These are phyloP conservation scores for Mareca penelope DNA, from an alignment of 2,797 vertebrate species.

Conservation along the genomic window DNA sequence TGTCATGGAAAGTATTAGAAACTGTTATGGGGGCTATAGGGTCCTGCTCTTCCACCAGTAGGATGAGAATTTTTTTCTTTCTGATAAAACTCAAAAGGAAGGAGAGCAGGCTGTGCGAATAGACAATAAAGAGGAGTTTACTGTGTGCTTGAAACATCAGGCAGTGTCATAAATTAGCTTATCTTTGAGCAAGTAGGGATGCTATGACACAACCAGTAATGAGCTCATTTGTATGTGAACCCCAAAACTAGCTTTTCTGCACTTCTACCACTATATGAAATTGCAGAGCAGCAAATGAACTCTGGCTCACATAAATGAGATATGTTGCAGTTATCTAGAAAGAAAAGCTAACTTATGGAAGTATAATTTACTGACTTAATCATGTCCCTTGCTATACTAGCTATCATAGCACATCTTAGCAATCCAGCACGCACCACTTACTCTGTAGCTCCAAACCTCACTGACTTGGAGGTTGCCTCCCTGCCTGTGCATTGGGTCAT, in stretches of 20 bases:
- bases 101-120: background rate
- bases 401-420: background rate
- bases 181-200: background rate
- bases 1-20: background rate
- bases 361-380: background rate
- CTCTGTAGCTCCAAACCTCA: background rate
- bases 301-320: background rate
- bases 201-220: background rate
- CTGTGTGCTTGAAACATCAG: background rate
- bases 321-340: background rate
- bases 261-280: background rate
- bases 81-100: background rate
- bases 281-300: background rate
- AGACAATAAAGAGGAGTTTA: background rate
- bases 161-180: background rate
- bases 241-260: background rate
- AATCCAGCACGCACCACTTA: background rate
- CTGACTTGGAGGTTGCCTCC: background rate
- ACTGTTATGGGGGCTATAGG: background rate
- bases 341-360: background rate
- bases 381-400: background rate
- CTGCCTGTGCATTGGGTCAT: background rate
- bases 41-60: background rate
- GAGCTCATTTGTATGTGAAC: background rate
- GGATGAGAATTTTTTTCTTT: background rate